A percentile compares a stretch with the other conserved stretches of the same genome.
Conservation (phyloP, 2,888 invertebrate species). For the Antitype chi region DNA sequence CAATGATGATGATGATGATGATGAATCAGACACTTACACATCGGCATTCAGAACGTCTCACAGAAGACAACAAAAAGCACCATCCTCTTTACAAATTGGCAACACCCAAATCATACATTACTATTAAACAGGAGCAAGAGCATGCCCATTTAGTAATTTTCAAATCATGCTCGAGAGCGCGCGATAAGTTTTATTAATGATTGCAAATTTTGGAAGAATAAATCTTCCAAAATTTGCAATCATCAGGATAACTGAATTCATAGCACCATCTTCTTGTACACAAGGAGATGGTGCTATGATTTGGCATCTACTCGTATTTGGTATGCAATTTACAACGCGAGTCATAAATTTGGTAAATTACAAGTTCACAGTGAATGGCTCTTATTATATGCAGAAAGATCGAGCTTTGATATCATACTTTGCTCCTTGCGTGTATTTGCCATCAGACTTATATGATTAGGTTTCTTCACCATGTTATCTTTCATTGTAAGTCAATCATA, state of each 20-base stretch:
- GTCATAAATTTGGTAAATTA: too few relatives aligned
- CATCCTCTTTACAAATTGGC: conserved; percentile 51
- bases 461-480: not conserved
- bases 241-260: too few relatives aligned
- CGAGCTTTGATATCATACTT: not conserved
- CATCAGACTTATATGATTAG: not conserved
- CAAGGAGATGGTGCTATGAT: too few relatives aligned
- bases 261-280: too few relatives aligned
- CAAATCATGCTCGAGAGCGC: too few relatives aligned
- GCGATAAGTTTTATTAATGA: too few relatives aligned
- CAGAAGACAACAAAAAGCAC: conserved; percentile 39
- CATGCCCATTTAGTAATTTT: too few relatives aligned
- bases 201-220: too few relatives aligned
- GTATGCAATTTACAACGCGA: too few relatives aligned
- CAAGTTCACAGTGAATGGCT: too few relatives aligned
- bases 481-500: not conserved
- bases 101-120: conserved; percentile 41
- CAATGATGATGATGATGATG: not conserved
- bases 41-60: conserved; percentile 19
- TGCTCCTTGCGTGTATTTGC: not conserved
- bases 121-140: conserved; percentile 24
- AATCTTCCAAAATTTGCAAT: too few relatives aligned
- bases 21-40: conserved; percentile 39
- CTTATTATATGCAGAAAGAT: not conserved
- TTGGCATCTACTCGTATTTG: too few relatives aligned